Evolutionary conservation across 1,140 invertebrate species (phyloP).

Genomic region (Lanistes nyassanus): DNA sequence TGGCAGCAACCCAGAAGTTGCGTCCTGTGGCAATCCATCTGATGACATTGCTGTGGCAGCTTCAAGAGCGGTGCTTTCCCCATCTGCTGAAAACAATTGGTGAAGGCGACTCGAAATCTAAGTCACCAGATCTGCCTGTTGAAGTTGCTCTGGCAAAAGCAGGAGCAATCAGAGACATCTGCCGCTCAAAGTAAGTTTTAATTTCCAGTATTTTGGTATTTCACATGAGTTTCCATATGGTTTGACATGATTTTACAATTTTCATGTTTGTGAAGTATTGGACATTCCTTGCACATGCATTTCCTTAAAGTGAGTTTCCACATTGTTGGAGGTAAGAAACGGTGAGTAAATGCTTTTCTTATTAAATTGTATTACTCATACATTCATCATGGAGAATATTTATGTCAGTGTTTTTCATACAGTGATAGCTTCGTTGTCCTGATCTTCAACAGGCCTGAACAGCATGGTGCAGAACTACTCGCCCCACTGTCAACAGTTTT

Average conservation of each 20-base stretch:
- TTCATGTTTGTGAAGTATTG: too few species aligned
- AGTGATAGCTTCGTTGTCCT: background rate
- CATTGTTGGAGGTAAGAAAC: too few species aligned
- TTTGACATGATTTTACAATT: too few species aligned
- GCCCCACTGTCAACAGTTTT: conserved; percentile 52
- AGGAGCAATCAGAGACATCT: conserved; percentile 48
- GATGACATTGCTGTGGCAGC: conserved; percentile 46
- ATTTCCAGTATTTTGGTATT: too few species aligned
- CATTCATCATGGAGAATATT: too few species aligned
- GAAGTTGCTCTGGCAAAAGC: conserved; percentile 48
- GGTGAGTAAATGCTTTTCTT: too few species aligned
- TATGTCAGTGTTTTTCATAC: background rate
- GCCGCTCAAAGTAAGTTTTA: conserved; percentile 40
- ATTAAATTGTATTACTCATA: too few species aligned
- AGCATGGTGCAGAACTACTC: conserved; percentile 60
- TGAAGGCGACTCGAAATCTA: conserved; percentile 17
- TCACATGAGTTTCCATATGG: too few species aligned
- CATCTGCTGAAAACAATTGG: conserved; percentile 45
- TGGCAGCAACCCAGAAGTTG: conserved; percentile 37
- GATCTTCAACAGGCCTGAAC: conserved; percentile 54
- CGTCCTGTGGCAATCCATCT: conserved; percentile 46
- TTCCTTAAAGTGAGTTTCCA: too few species aligned
- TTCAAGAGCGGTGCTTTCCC: conserved; percentile 54
- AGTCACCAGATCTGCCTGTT: conserved; percentile 7
- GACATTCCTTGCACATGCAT: too few species aligned